phyloP scores from a whole-genome alignment of 2,888 invertebrate genomes.

The Drosophila dives region DNA sequence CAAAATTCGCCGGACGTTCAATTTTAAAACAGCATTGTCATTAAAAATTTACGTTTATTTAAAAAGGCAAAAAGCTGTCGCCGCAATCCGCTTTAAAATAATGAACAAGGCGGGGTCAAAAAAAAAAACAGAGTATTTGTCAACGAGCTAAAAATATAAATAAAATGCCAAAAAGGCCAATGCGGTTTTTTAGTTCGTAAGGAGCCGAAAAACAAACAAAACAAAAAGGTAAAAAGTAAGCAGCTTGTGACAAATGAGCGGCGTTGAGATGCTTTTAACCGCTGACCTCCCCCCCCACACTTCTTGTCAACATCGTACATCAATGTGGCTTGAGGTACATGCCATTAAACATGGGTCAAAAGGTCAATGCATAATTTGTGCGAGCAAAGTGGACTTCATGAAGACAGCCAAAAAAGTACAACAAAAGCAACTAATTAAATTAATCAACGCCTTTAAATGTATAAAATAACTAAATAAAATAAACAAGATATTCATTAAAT shows the following conservation, averaged over 20 bases:
- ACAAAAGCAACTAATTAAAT: slow-evolving; percentile 25
- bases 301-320: background rate
- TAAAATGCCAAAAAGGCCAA: slow-evolving; percentile 20
- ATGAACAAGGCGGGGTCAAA: slow-evolving; percentile 13
- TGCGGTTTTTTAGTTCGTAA: slow-evolving; percentile 25
- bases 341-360: slow-evolving; percentile 25
- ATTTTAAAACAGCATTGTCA: slow-evolving; percentile 54
- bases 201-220: background rate
- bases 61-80: slow-evolving; percentile 55
- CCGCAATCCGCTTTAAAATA: slow-evolving; percentile 58
- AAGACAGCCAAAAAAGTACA: background rate
- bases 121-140: slow-evolving; percentile 22
- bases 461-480: slow-evolving; percentile 5
- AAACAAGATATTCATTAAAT: slow-evolving; percentile 1
- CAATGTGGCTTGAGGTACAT: slow-evolving; percentile 9
- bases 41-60: slow-evolving; percentile 72
- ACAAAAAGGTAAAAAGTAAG: slow-evolving; percentile 47
- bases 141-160: slow-evolving; percentile 41
- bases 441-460: slow-evolving; percentile 17
- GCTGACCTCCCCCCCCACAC: background rate
- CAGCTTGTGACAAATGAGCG: slow-evolving; percentile 58
- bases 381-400: background rate
- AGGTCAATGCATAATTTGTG: slow-evolving; percentile 47
- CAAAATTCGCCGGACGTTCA: slow-evolving; percentile 48
- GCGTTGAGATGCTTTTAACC: slow-evolving; percentile 2